Conservation (phyloP, 2,113 vertebrate species). For the Plecturocebus donacophilus region DNA sequence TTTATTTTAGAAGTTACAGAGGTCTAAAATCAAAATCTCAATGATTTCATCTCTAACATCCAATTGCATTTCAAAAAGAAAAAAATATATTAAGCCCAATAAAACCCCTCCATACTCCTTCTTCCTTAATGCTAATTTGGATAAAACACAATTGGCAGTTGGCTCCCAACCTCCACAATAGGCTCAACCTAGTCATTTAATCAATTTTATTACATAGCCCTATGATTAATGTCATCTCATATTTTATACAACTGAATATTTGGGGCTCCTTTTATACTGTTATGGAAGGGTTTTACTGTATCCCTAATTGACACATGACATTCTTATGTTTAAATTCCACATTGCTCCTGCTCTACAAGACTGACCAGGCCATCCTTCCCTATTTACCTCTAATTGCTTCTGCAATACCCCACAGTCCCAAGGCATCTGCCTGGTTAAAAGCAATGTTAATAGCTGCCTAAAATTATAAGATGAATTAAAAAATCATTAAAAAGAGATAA, state of each 20-base stretch:
- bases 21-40: slow-evolving; percentile 14
- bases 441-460: background rate
- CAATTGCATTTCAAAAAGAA: background rate
- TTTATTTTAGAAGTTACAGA: slow-evolving; percentile 27
- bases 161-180: background rate
- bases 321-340: background rate
- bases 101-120: background rate
- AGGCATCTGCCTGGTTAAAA: background rate
- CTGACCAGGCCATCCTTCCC: background rate
- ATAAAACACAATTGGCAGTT: background rate
- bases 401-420: background rate
- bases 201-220: background rate
- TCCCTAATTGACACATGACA: background rate
- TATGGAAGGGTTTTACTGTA: background rate
- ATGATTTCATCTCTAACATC: slow-evolving; percentile 8
- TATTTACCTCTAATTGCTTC: background rate
- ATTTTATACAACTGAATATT: background rate
- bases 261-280: background rate
- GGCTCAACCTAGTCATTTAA: background rate
- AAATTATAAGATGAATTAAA: slow-evolving; percentile 37
- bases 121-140: background rate
- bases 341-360: background rate
- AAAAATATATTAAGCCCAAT: slow-evolving; percentile 23
- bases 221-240: background rate
- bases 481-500: background rate